Conservation (phyloP, 1,140 invertebrate species). For the Varroa destructor region DNA sequence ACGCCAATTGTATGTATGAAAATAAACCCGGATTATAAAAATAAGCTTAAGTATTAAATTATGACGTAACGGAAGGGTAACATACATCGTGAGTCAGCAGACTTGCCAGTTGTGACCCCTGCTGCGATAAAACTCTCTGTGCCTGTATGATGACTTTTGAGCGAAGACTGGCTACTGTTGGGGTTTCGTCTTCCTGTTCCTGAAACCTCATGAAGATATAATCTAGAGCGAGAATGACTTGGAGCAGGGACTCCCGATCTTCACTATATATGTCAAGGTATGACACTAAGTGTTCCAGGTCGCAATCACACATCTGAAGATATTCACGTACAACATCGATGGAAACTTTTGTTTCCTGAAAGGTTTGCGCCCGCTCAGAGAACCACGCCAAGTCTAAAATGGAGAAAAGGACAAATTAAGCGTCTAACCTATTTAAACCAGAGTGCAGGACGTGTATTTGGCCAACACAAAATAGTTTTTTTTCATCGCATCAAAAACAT, state of each 20-base stretch:
- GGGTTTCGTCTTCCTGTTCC: background rate
- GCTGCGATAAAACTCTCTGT: background rate
- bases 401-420: background rate
- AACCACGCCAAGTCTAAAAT: slow-evolving; percentile 15
- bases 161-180: background rate
- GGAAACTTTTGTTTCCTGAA: background rate
- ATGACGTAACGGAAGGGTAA: too few relatives aligned
- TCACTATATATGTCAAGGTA: background rate
- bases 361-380: slow-evolving; percentile 1
- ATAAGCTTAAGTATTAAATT: too few relatives aligned
- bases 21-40: too few relatives aligned
- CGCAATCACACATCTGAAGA: slow-evolving; percentile 20
- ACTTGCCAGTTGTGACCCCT: background rate
- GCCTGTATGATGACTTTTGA: slow-evolving; percentile 7
- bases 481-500: too few relatives aligned
- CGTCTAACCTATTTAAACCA: too few relatives aligned
- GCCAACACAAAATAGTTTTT: too few relatives aligned
- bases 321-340: slow-evolving; percentile 14
- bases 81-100: too few relatives aligned
- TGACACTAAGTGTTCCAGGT: background rate
- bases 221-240: slow-evolving; percentile 9
- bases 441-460: too few relatives aligned
- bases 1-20: too few relatives aligned
- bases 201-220: slow-evolving; percentile 7
- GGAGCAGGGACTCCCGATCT: background rate